These are phyloP conservation scores for Chydorus sphaericus DNA, from an alignment of 2,888 invertebrate genomes.

Conservation along the genomic window DNA sequence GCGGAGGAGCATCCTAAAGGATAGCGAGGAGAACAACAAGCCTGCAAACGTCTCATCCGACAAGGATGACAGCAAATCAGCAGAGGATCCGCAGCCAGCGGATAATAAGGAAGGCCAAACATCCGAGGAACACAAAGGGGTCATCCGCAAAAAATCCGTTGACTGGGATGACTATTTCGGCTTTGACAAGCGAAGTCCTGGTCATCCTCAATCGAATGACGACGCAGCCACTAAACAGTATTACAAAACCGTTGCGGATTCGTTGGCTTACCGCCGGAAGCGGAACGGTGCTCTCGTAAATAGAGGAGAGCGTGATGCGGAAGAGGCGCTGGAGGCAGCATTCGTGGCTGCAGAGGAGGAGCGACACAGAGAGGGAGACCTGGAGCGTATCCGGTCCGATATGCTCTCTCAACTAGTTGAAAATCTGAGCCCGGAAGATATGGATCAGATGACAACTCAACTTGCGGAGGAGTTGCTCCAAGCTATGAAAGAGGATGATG, in stretches of 20 bases:
- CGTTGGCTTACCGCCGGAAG: constrained; percentile 1
- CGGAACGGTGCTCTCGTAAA: not conserved
- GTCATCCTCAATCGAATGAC: constrained; percentile 36
- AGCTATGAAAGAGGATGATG: not conserved
- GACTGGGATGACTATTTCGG: constrained; percentile 82
- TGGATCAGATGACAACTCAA: not conserved
- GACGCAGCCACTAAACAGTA: constrained; percentile 34
- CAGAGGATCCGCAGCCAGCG: not conserved
- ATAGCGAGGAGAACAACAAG: not conserved
- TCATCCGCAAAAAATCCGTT: constrained; percentile 50
- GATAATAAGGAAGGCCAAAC: not conserved
- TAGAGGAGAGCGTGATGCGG: not conserved
- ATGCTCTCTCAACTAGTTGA: constrained; percentile 6
- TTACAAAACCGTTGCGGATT: constrained; percentile 30
- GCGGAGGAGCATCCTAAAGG: not conserved
- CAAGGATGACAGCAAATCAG: not conserved
- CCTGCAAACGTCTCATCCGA: too few species aligned
- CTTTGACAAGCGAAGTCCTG: constrained; percentile 46
- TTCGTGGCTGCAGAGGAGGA: not conserved
- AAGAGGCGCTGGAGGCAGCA: not conserved
- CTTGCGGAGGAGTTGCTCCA: not conserved
- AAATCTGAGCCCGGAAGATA: not conserved
- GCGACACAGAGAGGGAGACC: not conserved
- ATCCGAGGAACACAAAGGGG: not conserved
- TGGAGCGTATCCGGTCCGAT: not conserved